Evolutionary conservation across 1,140 invertebrate genomes (phyloP).

Genomic region (Chionoecetes opilio): DNA sequence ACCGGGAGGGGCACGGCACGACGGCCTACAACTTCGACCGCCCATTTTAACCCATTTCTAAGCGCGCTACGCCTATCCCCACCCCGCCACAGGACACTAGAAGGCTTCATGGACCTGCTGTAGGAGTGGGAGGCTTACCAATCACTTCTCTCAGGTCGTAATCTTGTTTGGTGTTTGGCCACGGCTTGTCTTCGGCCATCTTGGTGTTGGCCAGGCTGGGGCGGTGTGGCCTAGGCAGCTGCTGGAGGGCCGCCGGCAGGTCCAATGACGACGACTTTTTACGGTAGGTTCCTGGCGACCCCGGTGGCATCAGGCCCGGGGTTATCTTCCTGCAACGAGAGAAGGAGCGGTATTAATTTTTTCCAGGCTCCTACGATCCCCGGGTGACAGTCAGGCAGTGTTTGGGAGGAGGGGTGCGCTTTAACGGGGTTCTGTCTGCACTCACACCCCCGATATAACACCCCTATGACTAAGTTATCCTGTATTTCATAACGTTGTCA

Average conservation of each 20-base stretch:
- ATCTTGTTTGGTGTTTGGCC: constrained; percentile 96
- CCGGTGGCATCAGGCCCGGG: constrained; percentile 87
- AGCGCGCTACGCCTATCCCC: background rate
- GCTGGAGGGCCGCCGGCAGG: constrained; percentile 81
- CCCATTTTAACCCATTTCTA: constrained; percentile 13
- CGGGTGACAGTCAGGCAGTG: background rate
- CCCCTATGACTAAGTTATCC: background rate
- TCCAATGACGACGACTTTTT: constrained; percentile 86
- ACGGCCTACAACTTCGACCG: constrained; percentile 33
- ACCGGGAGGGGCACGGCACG: constrained; percentile 52
- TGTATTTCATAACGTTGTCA: background rate
- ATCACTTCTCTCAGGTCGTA: constrained; percentile 98
- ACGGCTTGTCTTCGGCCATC: constrained; percentile 87
- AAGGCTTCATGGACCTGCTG: constrained; percentile 7
- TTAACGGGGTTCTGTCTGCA: constrained; percentile 84
- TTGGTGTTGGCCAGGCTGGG: constrained; percentile 86
- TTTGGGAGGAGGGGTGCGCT: constrained; percentile 83
- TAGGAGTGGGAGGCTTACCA: constrained; percentile 86
- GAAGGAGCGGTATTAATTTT: constrained; percentile 84
- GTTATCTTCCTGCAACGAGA: constrained; percentile 86
- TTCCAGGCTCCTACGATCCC: background rate
- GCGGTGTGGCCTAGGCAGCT: constrained; percentile 75
- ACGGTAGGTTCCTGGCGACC: constrained; percentile 88
- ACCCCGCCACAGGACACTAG: background rate
- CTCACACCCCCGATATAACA: background rate